phyloP scores from a whole-genome alignment of 2,797 vertebrate genomes.

The Schizothorax lantsangensis region DNA sequence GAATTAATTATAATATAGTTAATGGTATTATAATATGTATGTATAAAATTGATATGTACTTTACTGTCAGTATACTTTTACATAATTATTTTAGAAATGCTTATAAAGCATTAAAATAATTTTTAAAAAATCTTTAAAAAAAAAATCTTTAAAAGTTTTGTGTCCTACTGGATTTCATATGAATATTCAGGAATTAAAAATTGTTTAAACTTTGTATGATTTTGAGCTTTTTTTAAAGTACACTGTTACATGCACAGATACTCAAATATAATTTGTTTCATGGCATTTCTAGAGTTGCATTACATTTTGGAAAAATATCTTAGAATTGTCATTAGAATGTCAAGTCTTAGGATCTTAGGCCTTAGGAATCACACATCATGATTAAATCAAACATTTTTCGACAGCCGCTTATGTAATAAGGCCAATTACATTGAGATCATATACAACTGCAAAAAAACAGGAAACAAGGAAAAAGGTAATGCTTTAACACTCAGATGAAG shows the following conservation, averaged over 20 bases:
- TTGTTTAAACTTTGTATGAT: not conserved
- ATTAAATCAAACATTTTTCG: not conserved
- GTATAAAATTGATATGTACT: too few species aligned
- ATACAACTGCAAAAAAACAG: not conserved
- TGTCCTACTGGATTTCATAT: not conserved
- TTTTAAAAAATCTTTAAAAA: too few species aligned
- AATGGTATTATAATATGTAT: too few species aligned
- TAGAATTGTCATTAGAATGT: not conserved
- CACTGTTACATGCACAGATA: not conserved
- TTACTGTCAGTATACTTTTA: too few species aligned
- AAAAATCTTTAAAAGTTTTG: too few species aligned
- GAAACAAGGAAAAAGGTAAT: not conserved
- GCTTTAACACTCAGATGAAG: not conserved
- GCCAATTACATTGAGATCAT: not conserved
- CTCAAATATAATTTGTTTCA: not conserved
- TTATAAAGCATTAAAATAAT: too few species aligned
- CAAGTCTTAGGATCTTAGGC: too few species aligned
- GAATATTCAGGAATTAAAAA: not conserved
- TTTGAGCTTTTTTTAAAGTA: not conserved
- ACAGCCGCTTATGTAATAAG: not conserved
- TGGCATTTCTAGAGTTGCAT: not conserved
- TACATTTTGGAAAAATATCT: not conserved
- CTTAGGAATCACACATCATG: too few species aligned
- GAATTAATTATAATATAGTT: not conserved
- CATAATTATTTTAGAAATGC: too few species aligned